These are phyloP conservation scores for Parelbella ahira DNA, from an alignment of 2,888 invertebrate genomes.

Conservation along the genomic window DNA sequence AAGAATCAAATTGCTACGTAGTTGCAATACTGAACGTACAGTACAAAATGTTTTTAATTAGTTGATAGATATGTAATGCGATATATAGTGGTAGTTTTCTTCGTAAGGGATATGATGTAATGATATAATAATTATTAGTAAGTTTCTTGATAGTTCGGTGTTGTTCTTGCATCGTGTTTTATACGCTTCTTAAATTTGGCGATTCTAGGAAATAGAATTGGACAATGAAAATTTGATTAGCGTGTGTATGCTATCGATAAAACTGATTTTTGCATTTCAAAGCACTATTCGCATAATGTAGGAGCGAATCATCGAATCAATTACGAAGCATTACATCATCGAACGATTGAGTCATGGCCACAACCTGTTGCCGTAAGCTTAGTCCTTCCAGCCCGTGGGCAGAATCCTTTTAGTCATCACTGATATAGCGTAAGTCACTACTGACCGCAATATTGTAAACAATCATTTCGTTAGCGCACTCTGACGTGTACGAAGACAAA, in stretches of 20 bases:
- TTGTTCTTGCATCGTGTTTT: no score
- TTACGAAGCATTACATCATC: constrained; percentile 71
- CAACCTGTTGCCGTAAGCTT: constrained; percentile 48
- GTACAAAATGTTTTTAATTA: no score
- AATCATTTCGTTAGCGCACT: constrained; percentile 41
- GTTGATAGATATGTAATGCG: no score
- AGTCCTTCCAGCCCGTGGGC: constrained; percentile 63
- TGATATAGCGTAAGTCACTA: constrained; percentile 50
- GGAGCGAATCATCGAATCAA: constrained; percentile 63
- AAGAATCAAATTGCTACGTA: no score
- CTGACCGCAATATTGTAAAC: constrained; percentile 57
- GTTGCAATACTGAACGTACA: no score
- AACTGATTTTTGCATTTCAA: constrained; percentile 18
- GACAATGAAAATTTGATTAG: constrained; percentile 13
- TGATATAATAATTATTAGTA: no score
- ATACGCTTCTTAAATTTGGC: no score
- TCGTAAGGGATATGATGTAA: no score
- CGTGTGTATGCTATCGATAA: constrained; percentile 29
- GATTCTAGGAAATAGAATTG: constrained; percentile 4
- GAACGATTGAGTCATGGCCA: constrained; percentile 73
- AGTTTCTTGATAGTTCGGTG: no score
- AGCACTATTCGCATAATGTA: constrained; percentile 44
- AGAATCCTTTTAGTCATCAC: constrained; percentile 68
- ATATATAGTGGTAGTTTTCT: no score
- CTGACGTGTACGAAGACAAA: constrained; percentile 42